phyloP scores from a whole-genome alignment of 2,797 vertebrate genomes.

The Oreonectes daqikongensis region DNA sequence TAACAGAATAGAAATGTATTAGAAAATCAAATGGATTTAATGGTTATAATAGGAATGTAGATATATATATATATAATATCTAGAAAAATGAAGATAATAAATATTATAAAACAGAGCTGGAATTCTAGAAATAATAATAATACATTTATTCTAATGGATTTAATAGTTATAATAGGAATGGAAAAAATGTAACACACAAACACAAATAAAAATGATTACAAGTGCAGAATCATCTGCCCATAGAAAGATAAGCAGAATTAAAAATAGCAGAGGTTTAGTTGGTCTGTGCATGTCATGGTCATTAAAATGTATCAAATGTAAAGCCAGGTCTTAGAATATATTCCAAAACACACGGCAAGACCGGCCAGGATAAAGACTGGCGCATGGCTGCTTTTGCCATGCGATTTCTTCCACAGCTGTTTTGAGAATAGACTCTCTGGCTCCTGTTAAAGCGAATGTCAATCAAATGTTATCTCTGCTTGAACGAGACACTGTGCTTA shows the following conservation, averaged over 20 bases:
- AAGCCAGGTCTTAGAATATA: constrained; percentile 70
- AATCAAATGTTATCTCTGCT: constrained; percentile 42
- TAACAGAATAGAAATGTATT: too few species aligned
- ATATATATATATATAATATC: too few species aligned
- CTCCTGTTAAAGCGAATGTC: constrained; percentile 38
- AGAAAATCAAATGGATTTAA: too few species aligned
- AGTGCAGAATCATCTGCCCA: constrained; percentile 74
- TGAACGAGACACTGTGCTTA: constrained; percentile 47
- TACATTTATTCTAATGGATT: too few species aligned
- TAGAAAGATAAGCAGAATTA: constrained; percentile 69
- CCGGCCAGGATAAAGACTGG: constrained; percentile 62
- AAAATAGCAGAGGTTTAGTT: constrained; percentile 63
- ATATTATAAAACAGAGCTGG: too few species aligned
- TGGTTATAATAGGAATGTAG: too few species aligned
- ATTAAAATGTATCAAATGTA: constrained; percentile 78
- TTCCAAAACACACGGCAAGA: constrained; percentile 69
- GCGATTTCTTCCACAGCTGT: constrained; percentile 24
- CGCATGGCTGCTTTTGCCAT: constrained; percentile 18
- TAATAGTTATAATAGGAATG: too few species aligned
- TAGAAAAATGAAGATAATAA: too few species aligned
- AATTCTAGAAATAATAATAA: too few species aligned
- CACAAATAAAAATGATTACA: too few species aligned
- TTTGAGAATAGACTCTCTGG: constrained; percentile 23
- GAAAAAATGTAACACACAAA: too few species aligned
- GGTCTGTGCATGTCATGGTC: constrained; percentile 64